Percentiles rank a stretch among this genome's conserved stretches.
Conservation (phyloP, 2,888 invertebrate genomes). For the Theretra japonica region DNA sequence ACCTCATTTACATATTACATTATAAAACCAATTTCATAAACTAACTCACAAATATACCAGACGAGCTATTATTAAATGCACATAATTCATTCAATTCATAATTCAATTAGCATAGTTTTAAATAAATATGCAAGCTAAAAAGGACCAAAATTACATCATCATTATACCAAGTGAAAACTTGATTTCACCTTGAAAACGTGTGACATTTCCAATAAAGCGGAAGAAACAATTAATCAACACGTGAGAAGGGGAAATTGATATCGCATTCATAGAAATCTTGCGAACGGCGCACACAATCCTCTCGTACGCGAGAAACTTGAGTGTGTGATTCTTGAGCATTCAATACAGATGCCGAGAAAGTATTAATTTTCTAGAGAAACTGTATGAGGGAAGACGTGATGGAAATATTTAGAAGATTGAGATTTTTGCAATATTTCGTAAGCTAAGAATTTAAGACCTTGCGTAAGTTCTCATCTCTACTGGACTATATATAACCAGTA, state of each 20-base stretch:
- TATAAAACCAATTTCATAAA: neutral
- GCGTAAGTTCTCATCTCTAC: no score
- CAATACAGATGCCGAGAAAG: slow-evolving; percentile 4
- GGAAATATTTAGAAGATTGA: no score
- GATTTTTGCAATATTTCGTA: no score
- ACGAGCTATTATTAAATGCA: neutral
- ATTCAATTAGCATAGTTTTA: slow-evolving; percentile 14
- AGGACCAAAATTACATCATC: slow-evolving; percentile 4
- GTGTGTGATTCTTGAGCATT: neutral
- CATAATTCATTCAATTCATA: neutral
- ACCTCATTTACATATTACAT: neutral
- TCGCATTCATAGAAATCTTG: slow-evolving; percentile 53
- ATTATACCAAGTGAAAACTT: slow-evolving; percentile 18
- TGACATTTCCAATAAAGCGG: slow-evolving; percentile 58
- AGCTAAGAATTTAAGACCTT: neutral
- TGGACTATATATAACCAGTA: no score
- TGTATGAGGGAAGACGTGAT: neutral
- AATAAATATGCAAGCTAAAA: slow-evolving; percentile 9
- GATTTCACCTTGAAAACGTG: slow-evolving; percentile 52
- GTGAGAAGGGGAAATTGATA: slow-evolving; percentile 70
- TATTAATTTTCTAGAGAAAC: neutral
- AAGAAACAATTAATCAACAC: slow-evolving; percentile 55
- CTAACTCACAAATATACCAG: neutral
- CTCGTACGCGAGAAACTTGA: neutral
- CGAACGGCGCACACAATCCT: slow-evolving; percentile 33